phyloP scores from a whole-genome alignment of 2,113 vertebrate genomes.

The Polypterus senegalus region DNA sequence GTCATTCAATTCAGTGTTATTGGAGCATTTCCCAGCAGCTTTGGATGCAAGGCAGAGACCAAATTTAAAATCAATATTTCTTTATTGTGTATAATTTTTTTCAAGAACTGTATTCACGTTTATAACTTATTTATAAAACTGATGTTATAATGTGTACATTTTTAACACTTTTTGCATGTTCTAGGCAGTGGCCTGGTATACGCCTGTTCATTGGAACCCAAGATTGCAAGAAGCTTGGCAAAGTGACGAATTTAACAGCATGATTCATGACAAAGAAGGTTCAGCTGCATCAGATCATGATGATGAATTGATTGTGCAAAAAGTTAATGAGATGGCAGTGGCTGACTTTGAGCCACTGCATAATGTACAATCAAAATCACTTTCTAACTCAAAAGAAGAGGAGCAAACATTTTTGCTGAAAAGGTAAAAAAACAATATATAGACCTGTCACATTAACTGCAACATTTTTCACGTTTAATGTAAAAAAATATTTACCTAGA shows the following conservation, averaged over 20 bases:
- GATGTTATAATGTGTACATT: too few relatives aligned
- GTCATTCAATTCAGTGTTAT: too few relatives aligned
- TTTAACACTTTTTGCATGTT: neutral
- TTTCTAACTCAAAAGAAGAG: neutral
- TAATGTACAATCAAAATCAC: neutral
- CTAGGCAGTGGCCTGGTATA: slow-evolving; percentile 42
- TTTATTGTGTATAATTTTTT: too few relatives aligned
- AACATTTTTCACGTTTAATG: too few relatives aligned
- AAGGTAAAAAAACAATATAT: slow-evolving; percentile 25
- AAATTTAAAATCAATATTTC: too few relatives aligned
- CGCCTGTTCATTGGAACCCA: slow-evolving; percentile 24
- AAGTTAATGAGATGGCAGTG: slow-evolving; percentile 5
- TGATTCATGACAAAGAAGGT: slow-evolving; percentile 2
- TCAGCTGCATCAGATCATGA: neutral
- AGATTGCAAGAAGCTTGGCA: slow-evolving; percentile 20
- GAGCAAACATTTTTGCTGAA: slow-evolving; percentile 20
- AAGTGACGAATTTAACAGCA: slow-evolving; percentile 15
- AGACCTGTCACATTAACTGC: neutral
- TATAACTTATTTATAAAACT: too few relatives aligned
- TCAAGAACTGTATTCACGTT: too few relatives aligned
- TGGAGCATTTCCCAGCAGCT: too few relatives aligned
- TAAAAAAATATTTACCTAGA: too few relatives aligned
- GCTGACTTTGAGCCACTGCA: neutral
- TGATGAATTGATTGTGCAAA: neutral
- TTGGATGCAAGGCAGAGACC: too few relatives aligned